These are phyloP conservation scores for Heliothis subflexa DNA, from an alignment of 1,140 invertebrate species.

Conservation along the genomic window DNA sequence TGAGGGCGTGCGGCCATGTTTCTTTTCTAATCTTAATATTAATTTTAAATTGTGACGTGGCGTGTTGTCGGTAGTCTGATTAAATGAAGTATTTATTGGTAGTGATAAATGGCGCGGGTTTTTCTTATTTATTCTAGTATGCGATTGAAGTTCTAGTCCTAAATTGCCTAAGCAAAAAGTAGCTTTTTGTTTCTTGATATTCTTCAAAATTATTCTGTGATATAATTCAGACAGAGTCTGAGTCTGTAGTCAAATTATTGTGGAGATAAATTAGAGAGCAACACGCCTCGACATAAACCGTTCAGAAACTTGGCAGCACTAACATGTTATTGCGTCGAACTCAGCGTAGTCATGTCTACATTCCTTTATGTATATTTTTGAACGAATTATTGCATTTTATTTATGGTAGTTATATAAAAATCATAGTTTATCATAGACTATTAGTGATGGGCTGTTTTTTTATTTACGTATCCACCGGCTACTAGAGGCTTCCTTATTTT, in stretches of 20 bases:
- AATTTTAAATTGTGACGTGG: slow-evolving; percentile 19
- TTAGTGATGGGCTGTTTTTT: slow-evolving; percentile 76
- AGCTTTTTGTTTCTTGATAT: slow-evolving; percentile 1
- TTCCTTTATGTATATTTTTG: slow-evolving; percentile 78
- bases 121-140: background rate
- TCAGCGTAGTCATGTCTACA: slow-evolving; percentile 59
- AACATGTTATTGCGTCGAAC: slow-evolving; percentile 25
- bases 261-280: background rate
- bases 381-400: slow-evolving; percentile 69
- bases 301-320: slow-evolving; percentile 50
- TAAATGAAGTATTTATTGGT: background rate
- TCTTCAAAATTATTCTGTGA: slow-evolving; percentile 31
- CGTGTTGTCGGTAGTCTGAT: background rate
- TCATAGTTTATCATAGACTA: slow-evolving; percentile 71
- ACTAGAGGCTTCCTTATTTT: slow-evolving; percentile 48
- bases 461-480: slow-evolving; percentile 63
- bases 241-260: slow-evolving; percentile 14
- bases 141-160: background rate
- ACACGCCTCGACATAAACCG: slow-evolving; percentile 13
- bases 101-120: slow-evolving; percentile 1
- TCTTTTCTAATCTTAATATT: slow-evolving; percentile 6
- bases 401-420: slow-evolving; percentile 69
- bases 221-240: slow-evolving; percentile 27
- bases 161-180: background rate
- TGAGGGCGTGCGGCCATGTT: slow-evolving; percentile 78